Evolutionary conservation across 2,797 vertebrate genomes (phyloP).

Genomic region (Channa striata): DNA sequence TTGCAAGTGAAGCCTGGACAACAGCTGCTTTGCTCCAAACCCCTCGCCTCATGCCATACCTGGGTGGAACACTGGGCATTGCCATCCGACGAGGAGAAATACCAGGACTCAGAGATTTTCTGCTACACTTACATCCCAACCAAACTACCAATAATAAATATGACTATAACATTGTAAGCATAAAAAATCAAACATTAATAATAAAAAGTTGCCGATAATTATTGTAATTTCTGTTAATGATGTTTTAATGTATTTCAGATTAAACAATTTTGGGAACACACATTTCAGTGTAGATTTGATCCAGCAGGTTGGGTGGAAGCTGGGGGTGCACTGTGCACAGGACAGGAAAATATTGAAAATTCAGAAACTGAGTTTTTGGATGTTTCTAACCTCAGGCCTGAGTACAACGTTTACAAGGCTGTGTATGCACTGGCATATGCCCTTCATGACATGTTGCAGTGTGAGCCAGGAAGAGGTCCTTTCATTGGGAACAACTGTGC

Average conservation of each 20-base stretch:
- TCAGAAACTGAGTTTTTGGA: constrained; percentile 63
- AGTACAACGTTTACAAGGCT: constrained; percentile 67
- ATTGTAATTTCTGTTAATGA: not conserved
- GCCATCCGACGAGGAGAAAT: constrained; percentile 81
- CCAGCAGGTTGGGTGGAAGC: constrained; percentile 5
- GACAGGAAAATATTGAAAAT: constrained; percentile 48
- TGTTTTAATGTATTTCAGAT: constrained; percentile 28
- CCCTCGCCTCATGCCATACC: constrained; percentile 53
- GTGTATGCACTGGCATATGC: constrained; percentile 79
- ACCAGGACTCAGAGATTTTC: constrained; percentile 67
- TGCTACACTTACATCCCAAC: constrained; percentile 52
- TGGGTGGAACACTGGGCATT: constrained; percentile 72
- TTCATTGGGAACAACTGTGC: constrained; percentile 70
- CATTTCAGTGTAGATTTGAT: constrained; percentile 62
- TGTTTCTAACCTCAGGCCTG: constrained; percentile 64
- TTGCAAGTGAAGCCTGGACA: constrained; percentile 67
- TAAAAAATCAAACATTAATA: not conserved
- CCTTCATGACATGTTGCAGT: constrained; percentile 66
- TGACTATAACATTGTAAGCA: constrained; percentile 52
- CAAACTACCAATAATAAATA: not conserved
- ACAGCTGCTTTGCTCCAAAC: constrained; percentile 54
- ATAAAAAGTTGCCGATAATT: too few relatives aligned
- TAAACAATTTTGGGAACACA: constrained; percentile 67
- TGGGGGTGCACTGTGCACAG: constrained; percentile 50
- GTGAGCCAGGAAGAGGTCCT: constrained; percentile 70